Conservation (phyloP, 2,888 invertebrate genomes). For the Pristionchus exspectatus region DNA sequence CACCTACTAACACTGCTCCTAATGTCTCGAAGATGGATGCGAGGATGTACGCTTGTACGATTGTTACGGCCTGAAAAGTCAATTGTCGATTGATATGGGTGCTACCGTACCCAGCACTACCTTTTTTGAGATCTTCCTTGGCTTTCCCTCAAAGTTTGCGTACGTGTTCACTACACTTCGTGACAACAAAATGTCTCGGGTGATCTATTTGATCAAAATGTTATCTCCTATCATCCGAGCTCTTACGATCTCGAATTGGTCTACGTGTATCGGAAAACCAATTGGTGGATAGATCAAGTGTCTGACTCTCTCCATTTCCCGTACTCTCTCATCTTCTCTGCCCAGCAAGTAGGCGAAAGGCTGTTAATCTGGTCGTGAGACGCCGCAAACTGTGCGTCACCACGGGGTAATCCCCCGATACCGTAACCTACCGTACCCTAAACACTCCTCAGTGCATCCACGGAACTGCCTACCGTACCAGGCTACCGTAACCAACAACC, state of each 20-base stretch:
- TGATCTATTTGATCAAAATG: slow-evolving; percentile 19
- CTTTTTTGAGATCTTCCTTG: background rate
- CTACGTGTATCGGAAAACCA: background rate
- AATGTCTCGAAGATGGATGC: slow-evolving; percentile 97
- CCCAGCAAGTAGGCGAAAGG: background rate
- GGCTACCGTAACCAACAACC: background rate
- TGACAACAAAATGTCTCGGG: background rate
- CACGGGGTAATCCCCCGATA: background rate
- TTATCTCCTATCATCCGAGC: background rate
- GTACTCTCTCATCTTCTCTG: no score
- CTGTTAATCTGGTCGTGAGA: background rate
- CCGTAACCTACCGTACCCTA: no score
- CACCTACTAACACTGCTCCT: slow-evolving; percentile 94
- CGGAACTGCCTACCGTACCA: no score
- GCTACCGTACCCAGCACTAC: background rate
- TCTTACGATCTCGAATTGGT: slow-evolving; percentile 5
- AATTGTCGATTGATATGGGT: background rate
- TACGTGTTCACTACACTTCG: background rate
- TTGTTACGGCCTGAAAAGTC: slow-evolving; percentile 87
- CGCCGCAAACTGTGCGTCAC: background rate
- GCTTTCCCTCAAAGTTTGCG: background rate
- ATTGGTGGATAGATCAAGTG: no score
- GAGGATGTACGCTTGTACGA: slow-evolving; percentile 92
- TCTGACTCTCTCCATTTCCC: no score
- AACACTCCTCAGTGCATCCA: no score